These are phyloP conservation scores for Corythoichthys haematopterus DNA, from an alignment of 2,113 vertebrate species.

Conservation along the genomic window DNA sequence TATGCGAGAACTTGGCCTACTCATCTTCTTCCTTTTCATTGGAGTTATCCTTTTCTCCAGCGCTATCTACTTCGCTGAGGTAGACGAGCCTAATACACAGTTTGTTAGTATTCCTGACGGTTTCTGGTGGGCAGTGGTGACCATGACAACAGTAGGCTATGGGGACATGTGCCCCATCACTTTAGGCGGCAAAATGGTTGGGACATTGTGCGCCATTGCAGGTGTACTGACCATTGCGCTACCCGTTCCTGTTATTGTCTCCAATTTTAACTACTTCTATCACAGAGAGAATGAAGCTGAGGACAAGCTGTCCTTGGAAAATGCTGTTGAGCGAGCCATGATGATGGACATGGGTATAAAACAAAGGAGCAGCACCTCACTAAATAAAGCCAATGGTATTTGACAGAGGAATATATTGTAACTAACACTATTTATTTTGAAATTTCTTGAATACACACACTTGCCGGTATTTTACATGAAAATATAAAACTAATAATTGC, in stretches of 20 bases:
- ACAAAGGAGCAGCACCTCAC: slow-evolving; percentile 73
- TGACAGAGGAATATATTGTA: slow-evolving; percentile 45
- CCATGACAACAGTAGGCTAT: slow-evolving; percentile 97
- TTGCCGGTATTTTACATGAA: not conserved
- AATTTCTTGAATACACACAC: not conserved
- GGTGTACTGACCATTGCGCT: slow-evolving; percentile 94
- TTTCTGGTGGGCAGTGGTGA: slow-evolving; percentile 99
- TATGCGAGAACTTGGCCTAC: slow-evolving; percentile 85
- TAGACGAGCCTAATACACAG: slow-evolving; percentile 89
- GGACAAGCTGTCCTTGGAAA: slow-evolving; percentile 77
- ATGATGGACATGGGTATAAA: slow-evolving; percentile 52
- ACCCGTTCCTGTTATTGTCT: slow-evolving; percentile 96
- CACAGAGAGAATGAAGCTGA: slow-evolving; percentile 91
- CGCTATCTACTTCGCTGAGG: slow-evolving; percentile 92
- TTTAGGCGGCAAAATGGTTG: slow-evolving; percentile 88
- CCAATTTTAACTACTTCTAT: slow-evolving; percentile 99
- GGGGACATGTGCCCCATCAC: slow-evolving; percentile 96
- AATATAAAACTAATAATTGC: no score
- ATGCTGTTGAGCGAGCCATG: slow-evolving; percentile 69
- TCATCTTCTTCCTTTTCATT: slow-evolving; percentile 98
- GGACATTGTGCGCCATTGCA: slow-evolving; percentile 91
- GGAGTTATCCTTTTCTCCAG: slow-evolving; percentile 98
- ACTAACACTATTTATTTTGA: not conserved
- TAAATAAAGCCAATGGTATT: slow-evolving; percentile 80
- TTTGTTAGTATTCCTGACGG: slow-evolving; percentile 96